Conservation (phyloP, 2,113 vertebrate genomes). For the Chinchilla lanigera region DNA sequence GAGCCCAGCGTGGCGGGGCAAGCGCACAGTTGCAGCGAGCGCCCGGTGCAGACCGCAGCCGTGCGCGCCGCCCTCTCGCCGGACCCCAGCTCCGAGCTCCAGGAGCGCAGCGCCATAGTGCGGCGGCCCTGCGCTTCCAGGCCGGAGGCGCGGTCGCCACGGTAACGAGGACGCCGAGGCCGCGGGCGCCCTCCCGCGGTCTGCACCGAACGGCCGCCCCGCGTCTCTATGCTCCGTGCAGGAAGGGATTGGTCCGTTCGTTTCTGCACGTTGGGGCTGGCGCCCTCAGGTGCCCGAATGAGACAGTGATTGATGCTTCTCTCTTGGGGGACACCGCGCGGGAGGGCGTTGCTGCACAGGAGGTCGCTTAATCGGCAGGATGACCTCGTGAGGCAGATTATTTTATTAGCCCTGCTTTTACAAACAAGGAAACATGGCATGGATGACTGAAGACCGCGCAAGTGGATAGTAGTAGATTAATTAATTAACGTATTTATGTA, state of each 20-base stretch:
- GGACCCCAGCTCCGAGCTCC: background rate
- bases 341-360: background rate
- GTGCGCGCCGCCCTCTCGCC: background rate
- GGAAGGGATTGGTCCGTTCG: background rate
- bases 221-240: background rate
- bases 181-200: background rate
- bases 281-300: background rate
- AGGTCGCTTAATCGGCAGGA: background rate
- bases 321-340: background rate
- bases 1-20: slow-evolving; percentile 55
- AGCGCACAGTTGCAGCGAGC: slow-evolving; percentile 55
- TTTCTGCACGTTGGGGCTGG: background rate
- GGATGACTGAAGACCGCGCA: background rate
- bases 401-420: background rate
- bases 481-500: no score
- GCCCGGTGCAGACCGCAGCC: slow-evolving; percentile 11
- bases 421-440: background rate
- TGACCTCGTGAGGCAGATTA: background rate
- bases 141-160: background rate
- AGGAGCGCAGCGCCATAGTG: background rate
- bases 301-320: background rate
- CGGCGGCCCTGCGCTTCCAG: accelerated
- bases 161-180: slow-evolving; percentile 17
- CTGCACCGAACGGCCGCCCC: no score
- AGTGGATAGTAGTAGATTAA: background rate